A percentile compares a stretch with the other conserved stretches of the same genome.
phyloP scores from a whole-genome alignment of 2,113 vertebrate species.

The Hirundichthys speculiger region DNA sequence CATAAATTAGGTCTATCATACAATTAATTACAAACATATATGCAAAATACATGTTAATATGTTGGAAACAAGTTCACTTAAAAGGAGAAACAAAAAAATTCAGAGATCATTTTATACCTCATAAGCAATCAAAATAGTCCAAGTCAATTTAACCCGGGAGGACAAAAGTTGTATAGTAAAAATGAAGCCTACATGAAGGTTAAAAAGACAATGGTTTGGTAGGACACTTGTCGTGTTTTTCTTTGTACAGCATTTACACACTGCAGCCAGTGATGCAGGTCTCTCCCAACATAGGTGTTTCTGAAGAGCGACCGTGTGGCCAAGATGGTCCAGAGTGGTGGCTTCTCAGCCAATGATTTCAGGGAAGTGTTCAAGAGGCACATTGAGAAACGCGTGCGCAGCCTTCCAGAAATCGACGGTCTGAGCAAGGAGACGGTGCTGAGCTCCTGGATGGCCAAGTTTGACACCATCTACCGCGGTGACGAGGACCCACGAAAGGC shows the following conservation, averaged over 20 bases:
- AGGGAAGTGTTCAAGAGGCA: slow-evolving; percentile 99
- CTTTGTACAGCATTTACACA: neutral
- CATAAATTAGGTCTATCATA: too few relatives aligned
- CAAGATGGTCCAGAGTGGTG: slow-evolving; percentile 98
- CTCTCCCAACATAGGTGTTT: slow-evolving; percentile 86
- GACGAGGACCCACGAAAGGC: slow-evolving; percentile 98
- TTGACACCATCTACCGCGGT: slow-evolving; percentile 97
- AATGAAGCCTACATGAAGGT: too few relatives aligned
- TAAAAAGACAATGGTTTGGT: too few relatives aligned
- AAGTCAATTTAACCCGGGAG: too few relatives aligned
- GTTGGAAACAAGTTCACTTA: too few relatives aligned
- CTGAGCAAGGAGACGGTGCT: slow-evolving; percentile 99
- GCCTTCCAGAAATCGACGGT: slow-evolving; percentile 95
- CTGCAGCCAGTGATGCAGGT: slow-evolving; percentile 10
- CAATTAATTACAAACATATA: too few relatives aligned
- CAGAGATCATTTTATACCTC: too few relatives aligned
- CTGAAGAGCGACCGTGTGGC: slow-evolving; percentile 97
- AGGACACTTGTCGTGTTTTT: neutral
- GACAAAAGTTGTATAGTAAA: too few relatives aligned
- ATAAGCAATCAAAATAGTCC: too few relatives aligned
- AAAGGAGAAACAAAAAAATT: too few relatives aligned
- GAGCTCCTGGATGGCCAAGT: slow-evolving; percentile 99
- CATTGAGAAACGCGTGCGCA: slow-evolving; percentile 97
- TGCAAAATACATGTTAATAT: too few relatives aligned
- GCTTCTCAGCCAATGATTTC: slow-evolving; percentile 94